Conservation (phyloP, 2,113 vertebrate species). For the Channa argus region DNA sequence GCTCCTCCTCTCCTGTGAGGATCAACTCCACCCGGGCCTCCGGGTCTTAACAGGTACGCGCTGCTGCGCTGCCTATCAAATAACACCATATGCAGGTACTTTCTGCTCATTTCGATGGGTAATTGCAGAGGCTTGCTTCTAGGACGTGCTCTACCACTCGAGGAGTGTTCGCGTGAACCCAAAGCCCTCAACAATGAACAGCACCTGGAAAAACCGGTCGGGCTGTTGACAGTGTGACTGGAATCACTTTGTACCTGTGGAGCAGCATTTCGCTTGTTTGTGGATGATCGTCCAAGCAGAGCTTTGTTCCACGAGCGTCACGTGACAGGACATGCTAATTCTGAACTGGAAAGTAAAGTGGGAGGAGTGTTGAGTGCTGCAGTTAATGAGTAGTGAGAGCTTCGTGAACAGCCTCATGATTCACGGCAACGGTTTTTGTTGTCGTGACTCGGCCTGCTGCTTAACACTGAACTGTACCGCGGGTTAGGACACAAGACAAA, state of each 20-base stretch:
- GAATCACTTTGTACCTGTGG: constrained; percentile 55
- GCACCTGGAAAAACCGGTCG: constrained; percentile 70
- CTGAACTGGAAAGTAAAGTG: constrained; percentile 25
- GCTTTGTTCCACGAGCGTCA: constrained; percentile 32
- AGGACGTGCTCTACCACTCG: constrained; percentile 34
- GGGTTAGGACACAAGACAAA: constrained; percentile 43
- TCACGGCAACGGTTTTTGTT: constrained; percentile 33
- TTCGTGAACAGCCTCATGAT: constrained; percentile 36
- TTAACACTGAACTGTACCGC: constrained; percentile 23
- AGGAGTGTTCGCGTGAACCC: constrained; percentile 39
- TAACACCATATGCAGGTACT: constrained; percentile 25
- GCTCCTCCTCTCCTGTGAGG: not conserved
- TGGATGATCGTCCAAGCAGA: constrained; percentile 22
- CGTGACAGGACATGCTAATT: constrained; percentile 31
- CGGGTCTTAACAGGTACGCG: constrained; percentile 32
- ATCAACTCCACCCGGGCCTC: constrained; percentile 19
- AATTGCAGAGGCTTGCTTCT: constrained; percentile 26
- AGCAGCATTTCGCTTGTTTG: constrained; percentile 34
- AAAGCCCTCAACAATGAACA: constrained; percentile 20
- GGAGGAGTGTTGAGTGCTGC: constrained; percentile 20
- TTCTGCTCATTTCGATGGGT: constrained; percentile 39
- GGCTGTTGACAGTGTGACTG: constrained; percentile 29
- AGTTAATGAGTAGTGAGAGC: constrained; percentile 37
- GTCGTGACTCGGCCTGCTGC: constrained; percentile 62
- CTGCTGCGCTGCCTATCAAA: constrained; percentile 1